A percentile compares a stretch with the other conserved stretches of the same genome.
phyloP scores from a whole-genome alignment of 2,113 vertebrate genomes.

The Trematocara marginatum region DNA sequence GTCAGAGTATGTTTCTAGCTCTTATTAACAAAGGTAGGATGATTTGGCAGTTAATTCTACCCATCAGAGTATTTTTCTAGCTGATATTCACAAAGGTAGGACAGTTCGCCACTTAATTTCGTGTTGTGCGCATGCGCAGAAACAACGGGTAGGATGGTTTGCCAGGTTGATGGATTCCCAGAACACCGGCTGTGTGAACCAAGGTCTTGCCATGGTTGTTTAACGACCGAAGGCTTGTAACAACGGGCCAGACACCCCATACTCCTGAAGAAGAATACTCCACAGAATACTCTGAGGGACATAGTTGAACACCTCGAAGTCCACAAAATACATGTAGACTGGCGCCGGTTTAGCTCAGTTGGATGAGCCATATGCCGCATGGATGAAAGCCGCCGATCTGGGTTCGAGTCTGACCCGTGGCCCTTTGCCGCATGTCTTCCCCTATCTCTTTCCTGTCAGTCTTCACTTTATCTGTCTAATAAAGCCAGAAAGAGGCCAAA shows the following conservation, averaged over 20 bases:
- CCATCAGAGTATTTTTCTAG: not conserved
- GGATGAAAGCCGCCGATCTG: not conserved
- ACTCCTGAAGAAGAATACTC: not conserved
- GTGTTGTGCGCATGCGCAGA: accelerated
- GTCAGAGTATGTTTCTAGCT: not conserved
- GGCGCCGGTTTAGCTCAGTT: not conserved
- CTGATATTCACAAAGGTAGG: too few relatives aligned
- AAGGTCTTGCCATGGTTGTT: not conserved
- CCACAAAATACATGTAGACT: not conserved
- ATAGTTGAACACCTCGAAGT: not conserved
- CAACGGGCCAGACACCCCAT: not conserved
- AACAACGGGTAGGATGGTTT: not conserved
- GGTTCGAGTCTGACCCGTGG: not conserved
- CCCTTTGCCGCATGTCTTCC: not conserved
- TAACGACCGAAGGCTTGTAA: accelerated
- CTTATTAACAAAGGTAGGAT: accelerated
- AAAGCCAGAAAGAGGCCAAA: not conserved
- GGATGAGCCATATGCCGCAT: not conserved
- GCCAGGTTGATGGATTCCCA: not conserved
- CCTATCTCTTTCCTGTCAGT: not conserved
- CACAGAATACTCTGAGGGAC: not conserved
- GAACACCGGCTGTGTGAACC: not conserved
- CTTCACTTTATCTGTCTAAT: not conserved
- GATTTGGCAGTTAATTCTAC: too few relatives aligned
- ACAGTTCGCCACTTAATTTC: accelerated